Evolutionary conservation across 2,797 vertebrate genomes (phyloP), one percentile per base, ranked within the genome.

Genomic region (Bucorvus abyssinicus): DNA sequence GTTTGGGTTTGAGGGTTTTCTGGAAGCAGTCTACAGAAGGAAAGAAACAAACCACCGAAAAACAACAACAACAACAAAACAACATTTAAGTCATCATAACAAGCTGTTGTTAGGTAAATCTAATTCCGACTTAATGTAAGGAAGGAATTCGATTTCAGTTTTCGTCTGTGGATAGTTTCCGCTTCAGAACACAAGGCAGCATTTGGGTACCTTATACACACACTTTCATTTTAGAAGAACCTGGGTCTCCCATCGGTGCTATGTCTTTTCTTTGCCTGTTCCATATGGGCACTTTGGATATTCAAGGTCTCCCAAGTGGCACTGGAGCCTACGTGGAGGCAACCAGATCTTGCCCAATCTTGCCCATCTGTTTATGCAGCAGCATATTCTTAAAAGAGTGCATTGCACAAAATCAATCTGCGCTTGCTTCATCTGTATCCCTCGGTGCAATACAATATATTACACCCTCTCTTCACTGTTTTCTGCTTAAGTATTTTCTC

Each of bases 1-100:
- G 45, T 53, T 86, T 69, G 15, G 4, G 70, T 79, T 61, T 82
- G 24, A 44, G 24, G 19, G 3, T 52, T 75, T 93, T 77, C 50
- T 77, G 32, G 18, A 73, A 65, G 55, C 29, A 45, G 10, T 56
- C 77, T 49, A 30, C 3, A 69, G 52, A 86, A 70, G n/a, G 12
- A 67, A 87, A 89, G 14, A 69, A 80, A 60, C 5, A 24, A 56
- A 53, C 3, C 16, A 44, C 49, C 18, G 67, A 55, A 87, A 82
- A 5, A 1, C 14, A 14, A 4, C n/a, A 57, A 18, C 7, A 74
- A 19, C 52, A 52, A 1, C 3, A 4, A 57, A 21, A 45, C 16
- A 7, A 17, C 6, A 1, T 3, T 61, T 13, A 56, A 61, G 6
- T 29, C 7, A 75, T 23, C 36, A 36, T 80, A 61, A 61, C 9